Conservation (phyloP, 2,113 vertebrate genomes). For the Neotoma lepida region DNA sequence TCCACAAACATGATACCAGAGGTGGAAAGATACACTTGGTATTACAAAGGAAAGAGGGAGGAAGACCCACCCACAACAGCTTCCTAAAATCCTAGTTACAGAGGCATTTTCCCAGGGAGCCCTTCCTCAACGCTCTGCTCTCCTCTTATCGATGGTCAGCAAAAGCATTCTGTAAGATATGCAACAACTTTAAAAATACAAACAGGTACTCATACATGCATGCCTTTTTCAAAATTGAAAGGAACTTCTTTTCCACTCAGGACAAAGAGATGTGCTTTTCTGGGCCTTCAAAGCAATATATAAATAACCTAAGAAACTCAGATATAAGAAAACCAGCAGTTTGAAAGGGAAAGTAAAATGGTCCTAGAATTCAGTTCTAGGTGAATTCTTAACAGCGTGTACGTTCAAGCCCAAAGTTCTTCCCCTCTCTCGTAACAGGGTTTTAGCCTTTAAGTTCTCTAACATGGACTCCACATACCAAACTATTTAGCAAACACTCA, state of each 20-base stretch:
- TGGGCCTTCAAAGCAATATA: not conserved
- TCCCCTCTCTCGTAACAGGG: not conserved
- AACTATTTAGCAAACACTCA: not conserved
- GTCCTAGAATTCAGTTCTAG: not conserved
- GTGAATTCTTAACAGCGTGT: not conserved
- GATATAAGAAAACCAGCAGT: not conserved
- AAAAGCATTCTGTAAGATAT: not conserved
- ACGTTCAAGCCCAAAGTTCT: not conserved
- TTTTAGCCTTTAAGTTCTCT: not conserved
- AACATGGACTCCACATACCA: not conserved
- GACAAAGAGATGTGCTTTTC: not conserved
- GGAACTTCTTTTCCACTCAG: not conserved
- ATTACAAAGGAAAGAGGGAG: not conserved
- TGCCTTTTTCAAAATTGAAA: not conserved
- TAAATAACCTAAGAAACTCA: not conserved
- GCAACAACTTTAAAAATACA: not conserved
- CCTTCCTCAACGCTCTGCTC: not conserved
- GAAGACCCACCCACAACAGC: not conserved
- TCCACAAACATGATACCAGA: not conserved
- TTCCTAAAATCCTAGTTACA: not conserved
- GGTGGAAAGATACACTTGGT: not conserved
- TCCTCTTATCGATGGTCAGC: not conserved
- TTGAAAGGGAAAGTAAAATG: not conserved
- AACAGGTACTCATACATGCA: not conserved
- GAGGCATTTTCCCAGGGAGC: not conserved